Conservation (phyloP, 2,113 vertebrate species). For the Macquaria australasica region DNA sequence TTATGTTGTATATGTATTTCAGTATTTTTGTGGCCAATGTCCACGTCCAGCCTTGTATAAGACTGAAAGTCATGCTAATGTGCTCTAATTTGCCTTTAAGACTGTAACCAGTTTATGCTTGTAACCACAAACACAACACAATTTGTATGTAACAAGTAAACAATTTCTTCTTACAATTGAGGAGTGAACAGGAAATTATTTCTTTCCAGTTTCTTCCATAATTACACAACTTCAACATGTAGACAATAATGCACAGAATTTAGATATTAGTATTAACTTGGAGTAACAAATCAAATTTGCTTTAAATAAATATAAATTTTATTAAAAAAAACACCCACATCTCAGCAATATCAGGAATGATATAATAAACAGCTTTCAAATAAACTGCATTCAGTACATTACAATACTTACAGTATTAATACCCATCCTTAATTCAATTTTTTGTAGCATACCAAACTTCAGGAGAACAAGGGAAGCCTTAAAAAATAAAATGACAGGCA, state of each 20-base stretch:
- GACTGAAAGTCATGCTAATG: not conserved
- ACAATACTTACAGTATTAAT: conserved; percentile 99
- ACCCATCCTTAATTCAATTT: conserved; percentile 88
- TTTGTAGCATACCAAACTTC: conserved; percentile 90
- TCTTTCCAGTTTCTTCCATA: conserved; percentile 3
- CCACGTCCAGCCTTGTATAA: not conserved
- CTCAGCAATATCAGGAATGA: conserved; percentile 99
- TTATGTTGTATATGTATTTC: not conserved
- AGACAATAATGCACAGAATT: conserved; percentile 17
- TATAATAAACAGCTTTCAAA: conserved; percentile 99
- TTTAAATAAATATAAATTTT: conserved; percentile 99
- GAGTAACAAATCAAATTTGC: conserved; percentile 80
- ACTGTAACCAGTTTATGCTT: not conserved
- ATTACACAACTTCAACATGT: not conserved
- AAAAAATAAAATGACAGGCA: conserved; percentile 84
- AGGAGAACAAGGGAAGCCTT: conserved; percentile 89
- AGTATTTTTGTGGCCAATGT: conserved; percentile 11
- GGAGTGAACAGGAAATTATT: not conserved
- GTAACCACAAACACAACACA: not conserved
- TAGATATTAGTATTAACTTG: conserved; percentile 50
- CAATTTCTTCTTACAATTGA: conserved; percentile 14
- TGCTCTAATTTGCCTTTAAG: not conserved
- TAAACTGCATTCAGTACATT: conserved; percentile 99
- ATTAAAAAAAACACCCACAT: conserved; percentile 99
- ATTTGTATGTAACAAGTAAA: conserved; percentile 32